Base-by-base conservation (phyloP, 92 coral and sea anemone species). In the Blastomussa wellsi region DNA sequence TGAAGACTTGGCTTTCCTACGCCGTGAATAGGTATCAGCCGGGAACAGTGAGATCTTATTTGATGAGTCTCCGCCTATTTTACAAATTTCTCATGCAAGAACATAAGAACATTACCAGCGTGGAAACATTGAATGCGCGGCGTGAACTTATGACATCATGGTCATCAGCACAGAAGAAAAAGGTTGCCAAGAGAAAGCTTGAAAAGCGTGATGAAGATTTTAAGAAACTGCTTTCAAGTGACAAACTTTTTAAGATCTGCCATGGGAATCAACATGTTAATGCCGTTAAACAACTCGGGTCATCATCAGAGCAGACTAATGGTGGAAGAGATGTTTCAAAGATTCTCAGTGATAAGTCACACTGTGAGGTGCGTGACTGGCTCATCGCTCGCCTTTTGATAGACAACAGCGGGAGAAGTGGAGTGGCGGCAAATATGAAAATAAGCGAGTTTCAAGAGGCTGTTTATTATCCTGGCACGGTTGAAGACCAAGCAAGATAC, bases 281-380 rank as follows among this genome's bases (percentile, higher is more conserved):
- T 68, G 83, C 90, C 16, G 67, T 90, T 19, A 90, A 90, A 84
- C 78, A 90, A 52, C 93, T 90, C 22, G 88, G 88, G n/a, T 29
- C 53, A 28, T 24, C 87, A 9, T 74, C 89, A 47, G 64, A 44
- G 10, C 64, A 79, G 38, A 86, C 85, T 26, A 41, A 39, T 59
- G 49, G 79, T 41, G 57, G 65, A 5, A 42, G 10, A 3, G 68
- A 53, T 33, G 52, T 36, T 32, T 4, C 32, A 22, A 70, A 37
- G 26, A 36, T 72, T 13, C n/a, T 80, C 66, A 86, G 71, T 9
- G 84, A 86, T 73, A 42, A 72, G 37, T 49, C 78, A 14, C 76
- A 82, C 5, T 82, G 86, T 20, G 78, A 81, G 24, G 88, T 77
- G 10, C 64, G 79, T 26, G 89, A 79, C 57, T 79, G 89, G 89